Conservation (phyloP, 2,888 invertebrate species). For the Cryptops parisi region DNA sequence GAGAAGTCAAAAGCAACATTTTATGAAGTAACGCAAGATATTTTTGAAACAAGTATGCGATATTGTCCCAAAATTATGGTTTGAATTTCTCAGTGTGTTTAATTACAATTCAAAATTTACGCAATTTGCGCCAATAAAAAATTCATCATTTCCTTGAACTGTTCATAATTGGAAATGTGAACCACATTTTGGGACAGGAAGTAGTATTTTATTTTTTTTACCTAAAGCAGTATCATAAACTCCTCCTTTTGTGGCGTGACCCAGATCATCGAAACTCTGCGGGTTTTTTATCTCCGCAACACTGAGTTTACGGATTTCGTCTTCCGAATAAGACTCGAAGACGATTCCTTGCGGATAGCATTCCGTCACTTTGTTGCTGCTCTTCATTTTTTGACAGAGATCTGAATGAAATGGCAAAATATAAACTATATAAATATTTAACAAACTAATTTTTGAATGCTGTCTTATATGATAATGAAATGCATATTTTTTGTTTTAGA, state of each 20-base stretch:
- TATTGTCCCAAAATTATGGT: background rate
- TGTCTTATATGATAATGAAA: too few species aligned
- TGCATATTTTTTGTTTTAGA: too few species aligned
- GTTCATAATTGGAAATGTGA: too few species aligned
- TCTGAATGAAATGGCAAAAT: too few species aligned
- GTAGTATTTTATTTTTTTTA: conserved; percentile 24
- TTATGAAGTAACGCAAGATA: background rate
- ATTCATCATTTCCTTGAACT: too few species aligned
- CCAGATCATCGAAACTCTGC: conserved; percentile 61
- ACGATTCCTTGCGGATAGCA: conserved; percentile 6
- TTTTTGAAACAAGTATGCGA: background rate
- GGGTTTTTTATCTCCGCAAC: conserved; percentile 65
- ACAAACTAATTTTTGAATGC: too few species aligned
- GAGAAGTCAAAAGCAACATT: background rate
- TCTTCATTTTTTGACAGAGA: background rate
- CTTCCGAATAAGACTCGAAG: conserved; percentile 52
- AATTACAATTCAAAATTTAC: too few species aligned
- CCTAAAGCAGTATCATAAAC: conserved; percentile 78
- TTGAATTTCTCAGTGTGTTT: too few species aligned
- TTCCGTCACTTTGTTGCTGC: background rate
- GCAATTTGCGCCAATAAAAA: too few species aligned
- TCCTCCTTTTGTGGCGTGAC: conserved; percentile 70
- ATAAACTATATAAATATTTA: too few species aligned
- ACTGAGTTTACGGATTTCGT: conserved; percentile 64
- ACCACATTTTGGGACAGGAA: too few species aligned